phyloP scores from a whole-genome alignment of 2,888 invertebrate species.

The Ophion obscuratus region DNA sequence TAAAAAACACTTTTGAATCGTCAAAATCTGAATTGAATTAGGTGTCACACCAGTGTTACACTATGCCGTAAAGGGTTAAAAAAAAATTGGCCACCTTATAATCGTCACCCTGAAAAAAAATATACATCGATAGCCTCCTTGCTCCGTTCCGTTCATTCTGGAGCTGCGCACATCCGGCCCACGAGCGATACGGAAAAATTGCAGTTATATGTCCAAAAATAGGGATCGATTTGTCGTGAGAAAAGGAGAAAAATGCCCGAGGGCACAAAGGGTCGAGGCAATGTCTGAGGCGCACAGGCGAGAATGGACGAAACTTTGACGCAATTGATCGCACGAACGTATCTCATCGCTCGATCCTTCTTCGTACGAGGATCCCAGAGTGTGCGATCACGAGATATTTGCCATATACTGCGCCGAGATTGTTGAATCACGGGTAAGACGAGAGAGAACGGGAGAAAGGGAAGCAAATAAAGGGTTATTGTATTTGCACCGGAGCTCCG shows the following conservation, averaged over 20 bases:
- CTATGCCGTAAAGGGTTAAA: not conserved
- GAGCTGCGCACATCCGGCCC: not conserved
- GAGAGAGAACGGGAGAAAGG: slow-evolving; percentile 67
- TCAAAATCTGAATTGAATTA: too few species aligned
- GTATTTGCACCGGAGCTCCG: slow-evolving; percentile 81
- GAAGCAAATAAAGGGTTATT: slow-evolving; percentile 84
- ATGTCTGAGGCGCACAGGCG: slow-evolving; percentile 9
- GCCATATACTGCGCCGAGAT: slow-evolving; percentile 78
- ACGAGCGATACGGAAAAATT: not conserved
- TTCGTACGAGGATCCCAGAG: not conserved
- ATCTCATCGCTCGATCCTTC: slow-evolving; percentile 13
- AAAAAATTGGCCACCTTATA: not conserved
- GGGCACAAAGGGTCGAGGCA: slow-evolving; percentile 9
- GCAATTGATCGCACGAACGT: slow-evolving; percentile 37
- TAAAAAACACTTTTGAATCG: too few species aligned
- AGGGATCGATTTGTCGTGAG: slow-evolving; percentile 37
- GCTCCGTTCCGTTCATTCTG: not conserved
- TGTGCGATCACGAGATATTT: slow-evolving; percentile 76
- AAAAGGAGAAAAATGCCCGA: slow-evolving; percentile 38
- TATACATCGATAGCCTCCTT: not conserved
- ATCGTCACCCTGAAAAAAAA: not conserved
- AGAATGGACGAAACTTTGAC: slow-evolving; percentile 42
- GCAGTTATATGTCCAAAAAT: slow-evolving; percentile 12
- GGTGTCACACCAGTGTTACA: too few species aligned
- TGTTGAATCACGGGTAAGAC: slow-evolving; percentile 80